Evolutionary conservation across 1,140 invertebrate species (phyloP).

Genomic region (Orius insidiosus): DNA sequence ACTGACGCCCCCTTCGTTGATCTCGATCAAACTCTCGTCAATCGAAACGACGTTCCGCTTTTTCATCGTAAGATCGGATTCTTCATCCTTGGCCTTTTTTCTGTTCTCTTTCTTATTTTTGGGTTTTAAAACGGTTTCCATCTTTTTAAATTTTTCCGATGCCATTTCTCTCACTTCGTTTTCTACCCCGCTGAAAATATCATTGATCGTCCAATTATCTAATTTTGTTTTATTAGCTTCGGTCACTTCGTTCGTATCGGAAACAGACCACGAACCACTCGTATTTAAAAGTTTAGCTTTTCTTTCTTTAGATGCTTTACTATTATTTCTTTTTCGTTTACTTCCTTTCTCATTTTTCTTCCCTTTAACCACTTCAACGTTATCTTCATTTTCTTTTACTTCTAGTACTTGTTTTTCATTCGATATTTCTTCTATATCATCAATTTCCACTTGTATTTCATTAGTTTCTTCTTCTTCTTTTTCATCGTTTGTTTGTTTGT

Average conservation of each 20-base stretch:
- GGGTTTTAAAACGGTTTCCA: conserved; percentile 22
- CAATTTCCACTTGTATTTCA: too few species aligned
- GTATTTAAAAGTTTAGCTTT: neutral
- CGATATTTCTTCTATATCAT: conserved; percentile 5
- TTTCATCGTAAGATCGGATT: conserved; percentile 1
- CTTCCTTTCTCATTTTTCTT: too few species aligned
- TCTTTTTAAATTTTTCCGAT: conserved; percentile 27
- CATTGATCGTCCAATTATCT: conserved; percentile 23
- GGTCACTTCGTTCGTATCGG: conserved; percentile 1
- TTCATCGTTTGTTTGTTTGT: too few species aligned
- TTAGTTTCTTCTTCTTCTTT: conserved; percentile 9
- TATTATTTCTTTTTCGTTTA: neutral
- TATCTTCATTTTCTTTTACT: conserved; percentile 14
- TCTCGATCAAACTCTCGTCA: conserved; percentile 7
- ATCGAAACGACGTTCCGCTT: conserved; percentile 6
- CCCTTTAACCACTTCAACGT: neutral
- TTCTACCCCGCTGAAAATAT: conserved; percentile 38
- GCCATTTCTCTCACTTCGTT: conserved; percentile 33
- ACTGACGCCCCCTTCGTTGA: conserved; percentile 4
- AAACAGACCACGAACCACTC: conserved; percentile 5
- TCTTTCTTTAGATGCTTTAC: neutral
- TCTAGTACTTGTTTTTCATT: conserved; percentile 7
- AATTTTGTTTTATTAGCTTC: conserved; percentile 4
- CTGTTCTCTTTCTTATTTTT: conserved; percentile 17
- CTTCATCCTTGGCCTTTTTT: neutral